Percentiles rank a stretch among this genome's conserved stretches.
phyloP scores from a whole-genome alignment of 2,113 vertebrate species.

The Zeus faber region DNA sequence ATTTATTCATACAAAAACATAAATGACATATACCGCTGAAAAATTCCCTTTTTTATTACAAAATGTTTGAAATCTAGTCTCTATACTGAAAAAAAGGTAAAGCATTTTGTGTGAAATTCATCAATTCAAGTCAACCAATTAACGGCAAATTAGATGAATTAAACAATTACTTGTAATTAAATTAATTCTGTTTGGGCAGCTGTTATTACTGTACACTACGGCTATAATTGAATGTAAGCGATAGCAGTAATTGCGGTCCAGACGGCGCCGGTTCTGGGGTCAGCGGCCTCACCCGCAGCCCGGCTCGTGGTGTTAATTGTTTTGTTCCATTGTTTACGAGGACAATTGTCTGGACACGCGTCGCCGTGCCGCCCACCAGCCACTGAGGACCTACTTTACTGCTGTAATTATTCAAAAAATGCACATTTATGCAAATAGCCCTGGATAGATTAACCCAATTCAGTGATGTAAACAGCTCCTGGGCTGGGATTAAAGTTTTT shows the following conservation, averaged over 20 bases:
- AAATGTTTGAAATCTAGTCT: too few species aligned
- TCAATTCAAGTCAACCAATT: too few species aligned
- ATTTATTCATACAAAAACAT: too few species aligned
- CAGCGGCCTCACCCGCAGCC: neutral
- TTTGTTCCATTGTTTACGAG: slow-evolving; percentile 65
- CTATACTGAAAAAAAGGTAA: too few species aligned
- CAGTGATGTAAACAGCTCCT: slow-evolving; percentile 67
- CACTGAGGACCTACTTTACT: slow-evolving; percentile 37
- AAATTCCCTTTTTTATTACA: too few species aligned
- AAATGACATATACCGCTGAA: too few species aligned
- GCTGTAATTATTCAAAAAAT: slow-evolving; percentile 78
- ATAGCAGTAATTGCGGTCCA: slow-evolving; percentile 60
- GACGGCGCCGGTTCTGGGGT: slow-evolving; percentile 14
- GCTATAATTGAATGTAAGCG: slow-evolving; percentile 62
- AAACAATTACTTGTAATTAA: neutral
- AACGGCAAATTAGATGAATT: neutral
- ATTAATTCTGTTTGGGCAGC: neutral
- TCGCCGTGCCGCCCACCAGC: neutral
- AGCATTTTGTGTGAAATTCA: too few species aligned
- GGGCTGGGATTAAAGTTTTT: slow-evolving; percentile 70
- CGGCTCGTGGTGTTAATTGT: slow-evolving; percentile 60
- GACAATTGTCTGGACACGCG: slow-evolving; percentile 60
- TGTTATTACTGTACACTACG: too few species aligned
- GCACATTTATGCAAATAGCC: slow-evolving; percentile 76
- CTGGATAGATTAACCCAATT: slow-evolving; percentile 78